phyloP scores from a whole-genome alignment of 1,140 invertebrate species.

The Varroa destructor region DNA sequence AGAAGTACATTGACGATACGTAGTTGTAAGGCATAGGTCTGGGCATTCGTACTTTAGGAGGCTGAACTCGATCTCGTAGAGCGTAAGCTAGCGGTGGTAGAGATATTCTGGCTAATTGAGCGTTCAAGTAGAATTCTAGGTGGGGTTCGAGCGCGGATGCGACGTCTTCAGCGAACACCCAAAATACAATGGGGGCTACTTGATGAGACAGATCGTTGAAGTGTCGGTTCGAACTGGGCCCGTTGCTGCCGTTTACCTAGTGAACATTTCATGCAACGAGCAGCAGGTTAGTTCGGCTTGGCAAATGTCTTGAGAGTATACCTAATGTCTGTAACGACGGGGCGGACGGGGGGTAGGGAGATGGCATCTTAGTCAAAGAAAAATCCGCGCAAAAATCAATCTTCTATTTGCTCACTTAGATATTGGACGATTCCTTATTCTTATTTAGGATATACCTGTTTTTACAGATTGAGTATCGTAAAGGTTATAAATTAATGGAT shows the following conservation, averaged over 20 bases:
- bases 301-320: too few species aligned
- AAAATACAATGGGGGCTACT: constrained; percentile 20
- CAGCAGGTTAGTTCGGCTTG: too few species aligned
- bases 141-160: constrained; percentile 1
- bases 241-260: constrained; percentile 4
- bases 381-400: too few species aligned
- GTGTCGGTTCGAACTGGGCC: neutral
- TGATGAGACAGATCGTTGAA: constrained; percentile 25
- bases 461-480: too few species aligned
- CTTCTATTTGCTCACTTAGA: too few species aligned
- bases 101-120: neutral
- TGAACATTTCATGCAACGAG: neutral
- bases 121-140: constrained; percentile 4
- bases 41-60: constrained; percentile 1
- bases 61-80: neutral
- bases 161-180: constrained; percentile 22
- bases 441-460: too few species aligned
- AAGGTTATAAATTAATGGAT: too few species aligned
- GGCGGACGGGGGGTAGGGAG: too few species aligned
- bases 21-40: constrained; percentile 23
- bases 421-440: too few species aligned
- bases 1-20: constrained; percentile 26
- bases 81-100: neutral
- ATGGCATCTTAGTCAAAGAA: too few species aligned
- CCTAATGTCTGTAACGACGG: too few species aligned